Percentiles rank a stretch among this genome's conserved stretches.
These are phyloP conservation scores for Poecilia picta DNA, from an alignment of 2,797 vertebrate genomes.

Conservation along the genomic window DNA sequence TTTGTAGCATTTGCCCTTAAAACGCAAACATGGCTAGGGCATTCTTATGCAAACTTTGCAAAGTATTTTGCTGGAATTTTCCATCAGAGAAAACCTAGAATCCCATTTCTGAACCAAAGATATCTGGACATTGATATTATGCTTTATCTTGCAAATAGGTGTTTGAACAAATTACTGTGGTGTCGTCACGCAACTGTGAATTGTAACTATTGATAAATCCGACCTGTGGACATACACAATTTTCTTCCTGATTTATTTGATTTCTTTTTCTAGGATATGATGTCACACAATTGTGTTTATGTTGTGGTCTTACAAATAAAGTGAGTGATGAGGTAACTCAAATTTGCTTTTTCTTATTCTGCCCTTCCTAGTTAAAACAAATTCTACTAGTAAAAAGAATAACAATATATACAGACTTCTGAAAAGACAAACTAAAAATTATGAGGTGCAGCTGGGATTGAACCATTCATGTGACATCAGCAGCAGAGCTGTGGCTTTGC, in stretches of 20 bases:
- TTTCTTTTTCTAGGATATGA: background rate
- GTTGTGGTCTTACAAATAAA: background rate
- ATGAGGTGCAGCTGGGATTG: constrained; percentile 15
- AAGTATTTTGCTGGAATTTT: no score
- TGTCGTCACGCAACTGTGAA: background rate
- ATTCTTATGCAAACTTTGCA: no score
- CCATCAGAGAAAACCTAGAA: background rate
- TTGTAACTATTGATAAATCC: background rate
- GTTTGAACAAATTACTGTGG: background rate
- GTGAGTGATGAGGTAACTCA: background rate
- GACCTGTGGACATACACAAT: background rate
- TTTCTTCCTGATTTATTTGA: background rate
- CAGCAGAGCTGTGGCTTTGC: constrained; percentile 23
- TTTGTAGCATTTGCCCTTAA: background rate
- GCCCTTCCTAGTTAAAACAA: background rate
- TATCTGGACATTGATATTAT: background rate
- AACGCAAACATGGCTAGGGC: no score
- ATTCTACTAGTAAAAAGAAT: background rate
- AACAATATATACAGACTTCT: background rate
- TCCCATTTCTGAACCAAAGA: background rate
- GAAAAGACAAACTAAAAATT: background rate
- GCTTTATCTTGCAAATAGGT: background rate
- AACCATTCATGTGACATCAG: constrained; percentile 27
- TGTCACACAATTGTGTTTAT: background rate
- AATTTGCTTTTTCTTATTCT: background rate